These are phyloP conservation scores for Euglossa dilemma DNA, from an alignment of 1,140 invertebrate genomes.

Conservation along the genomic window DNA sequence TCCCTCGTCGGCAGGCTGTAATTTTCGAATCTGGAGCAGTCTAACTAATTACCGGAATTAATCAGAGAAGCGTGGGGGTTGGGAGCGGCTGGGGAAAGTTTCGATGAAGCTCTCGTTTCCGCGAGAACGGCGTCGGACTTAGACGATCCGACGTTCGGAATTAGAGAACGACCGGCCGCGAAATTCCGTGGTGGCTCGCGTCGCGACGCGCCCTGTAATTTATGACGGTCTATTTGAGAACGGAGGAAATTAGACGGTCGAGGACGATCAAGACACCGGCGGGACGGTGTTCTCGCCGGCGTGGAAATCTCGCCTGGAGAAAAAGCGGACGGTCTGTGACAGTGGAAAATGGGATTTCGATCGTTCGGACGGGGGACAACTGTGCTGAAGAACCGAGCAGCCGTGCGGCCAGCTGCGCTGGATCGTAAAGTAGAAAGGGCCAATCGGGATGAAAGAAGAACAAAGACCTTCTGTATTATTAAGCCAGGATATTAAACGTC, in stretches of 20 bases:
- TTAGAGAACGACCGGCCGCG: slow-evolving; percentile 9
- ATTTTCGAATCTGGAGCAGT: not conserved
- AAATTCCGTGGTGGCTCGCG: not conserved
- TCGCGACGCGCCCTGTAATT: slow-evolving; percentile 22
- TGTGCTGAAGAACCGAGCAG: slow-evolving; percentile 54
- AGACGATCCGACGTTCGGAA: not conserved
- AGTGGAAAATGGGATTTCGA: slow-evolving; percentile 71
- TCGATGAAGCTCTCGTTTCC: slow-evolving; percentile 22
- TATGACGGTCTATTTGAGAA: slow-evolving; percentile 37
- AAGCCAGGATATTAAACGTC: slow-evolving; percentile 69
- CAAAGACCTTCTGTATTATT: slow-evolving; percentile 65
- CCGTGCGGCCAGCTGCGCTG: slow-evolving; percentile 55
- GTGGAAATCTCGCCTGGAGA: slow-evolving; percentile 52
- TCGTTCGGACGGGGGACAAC: slow-evolving; percentile 54
- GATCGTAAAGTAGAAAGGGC: slow-evolving; percentile 61
- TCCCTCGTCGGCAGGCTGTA: not conserved
- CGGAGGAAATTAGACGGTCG: slow-evolving; percentile 58
- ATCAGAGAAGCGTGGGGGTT: not conserved
- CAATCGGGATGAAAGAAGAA: slow-evolving; percentile 58
- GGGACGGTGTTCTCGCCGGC: not conserved
- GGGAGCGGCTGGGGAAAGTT: slow-evolving; percentile 18
- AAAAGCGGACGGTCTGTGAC: slow-evolving; percentile 62
- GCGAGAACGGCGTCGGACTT: not conserved
- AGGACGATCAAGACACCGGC: slow-evolving; percentile 42
- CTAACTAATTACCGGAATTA: slow-evolving; percentile 33